Evolutionary conservation across 2,888 invertebrate species (phyloP), one percentile per base, ranked within the genome.

Genomic region (Stenchaetothrips biformis): DNA sequence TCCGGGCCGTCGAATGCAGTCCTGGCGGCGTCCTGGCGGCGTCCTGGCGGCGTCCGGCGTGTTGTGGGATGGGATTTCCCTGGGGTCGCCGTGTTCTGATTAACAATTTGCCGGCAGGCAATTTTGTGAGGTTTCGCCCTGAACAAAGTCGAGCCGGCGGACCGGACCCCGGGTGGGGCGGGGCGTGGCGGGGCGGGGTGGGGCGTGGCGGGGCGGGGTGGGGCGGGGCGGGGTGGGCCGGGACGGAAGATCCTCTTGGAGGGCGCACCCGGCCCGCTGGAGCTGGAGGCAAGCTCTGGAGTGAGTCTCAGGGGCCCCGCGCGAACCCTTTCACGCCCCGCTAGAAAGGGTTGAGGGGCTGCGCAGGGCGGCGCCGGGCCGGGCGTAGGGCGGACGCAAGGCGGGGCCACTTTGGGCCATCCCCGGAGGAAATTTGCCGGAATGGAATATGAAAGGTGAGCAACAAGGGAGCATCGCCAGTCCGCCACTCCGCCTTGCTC

Each of bases 361-460:
- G 67, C n/a, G 67, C 9, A 3, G 67, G 67, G 21, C 67, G 0
- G 62, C 9, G 67, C 21, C 4, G 53, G 67, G 67, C 3, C n/a
- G 67, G 62, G n/a, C 59, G 21, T 21, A 9, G 67, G 21, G 67
- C 67, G 67, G 9, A 25, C 67, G 67, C 37, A 37, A 37, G 37
- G 37, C 37, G 11, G 67, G 67, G 67, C 67, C 67, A 74, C 67
- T 74, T 74, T 74, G 67, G 67, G 67, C 67, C 59, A 16, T 74
- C 67, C 67, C 67, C 25, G 67, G 67, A 74, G 67, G 67, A 74
- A 74, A 74, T 74, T 74, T 74, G 67, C 67, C 67, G 67, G 67
- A 74, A 74, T 74, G 67, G 67, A 74, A 74, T 74, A 74, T 74
- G 67, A 74, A 74, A 74, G 67, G 67, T 74, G 67, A 74, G 67